phyloP scores from a whole-genome alignment of 1,140 invertebrate species.

The Heliconius himera region DNA sequence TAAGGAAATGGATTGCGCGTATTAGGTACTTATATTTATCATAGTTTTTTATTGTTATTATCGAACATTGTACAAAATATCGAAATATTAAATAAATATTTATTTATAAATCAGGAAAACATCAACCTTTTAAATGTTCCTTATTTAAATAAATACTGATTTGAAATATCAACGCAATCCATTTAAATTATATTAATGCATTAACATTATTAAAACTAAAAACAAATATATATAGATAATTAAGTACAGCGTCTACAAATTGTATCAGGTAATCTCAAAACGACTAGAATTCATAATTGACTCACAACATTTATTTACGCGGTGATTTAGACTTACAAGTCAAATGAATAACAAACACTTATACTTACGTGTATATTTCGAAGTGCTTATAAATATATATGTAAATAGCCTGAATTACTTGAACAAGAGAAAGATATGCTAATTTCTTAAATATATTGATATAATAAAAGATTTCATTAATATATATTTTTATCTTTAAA shows the following conservation, averaged over 20 bases:
- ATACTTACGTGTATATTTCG: conserved; percentile 26
- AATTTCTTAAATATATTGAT: not conserved
- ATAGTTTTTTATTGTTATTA: no score
- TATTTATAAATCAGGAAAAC: no score
- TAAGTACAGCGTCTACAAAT: conserved; percentile 51
- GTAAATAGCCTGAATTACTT: not conserved
- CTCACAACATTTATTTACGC: conserved; percentile 55
- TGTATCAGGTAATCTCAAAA: conserved; percentile 61
- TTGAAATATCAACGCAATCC: not conserved
- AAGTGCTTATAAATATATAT: conserved; percentile 4
- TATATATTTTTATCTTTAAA: no score
- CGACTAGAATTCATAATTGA: conserved; percentile 74
- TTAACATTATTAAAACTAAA: conserved; percentile 12
- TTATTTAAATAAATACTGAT: not conserved
- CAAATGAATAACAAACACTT: conserved; percentile 9
- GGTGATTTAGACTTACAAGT: conserved; percentile 25
- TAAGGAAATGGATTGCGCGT: not conserved
- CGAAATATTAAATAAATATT: no score
- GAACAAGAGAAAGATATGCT: not conserved
- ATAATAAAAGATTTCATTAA: not conserved
- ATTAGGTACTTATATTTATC: no score
- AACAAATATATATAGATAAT: conserved; percentile 32
- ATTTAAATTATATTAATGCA: not conserved
- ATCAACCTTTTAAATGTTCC: not conserved
- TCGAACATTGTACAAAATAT: no score